A percentile compares a stretch with the other conserved stretches of the same genome.
phyloP scores from a whole-genome alignment of 2,113 vertebrate genomes.

The Calypte anna region DNA sequence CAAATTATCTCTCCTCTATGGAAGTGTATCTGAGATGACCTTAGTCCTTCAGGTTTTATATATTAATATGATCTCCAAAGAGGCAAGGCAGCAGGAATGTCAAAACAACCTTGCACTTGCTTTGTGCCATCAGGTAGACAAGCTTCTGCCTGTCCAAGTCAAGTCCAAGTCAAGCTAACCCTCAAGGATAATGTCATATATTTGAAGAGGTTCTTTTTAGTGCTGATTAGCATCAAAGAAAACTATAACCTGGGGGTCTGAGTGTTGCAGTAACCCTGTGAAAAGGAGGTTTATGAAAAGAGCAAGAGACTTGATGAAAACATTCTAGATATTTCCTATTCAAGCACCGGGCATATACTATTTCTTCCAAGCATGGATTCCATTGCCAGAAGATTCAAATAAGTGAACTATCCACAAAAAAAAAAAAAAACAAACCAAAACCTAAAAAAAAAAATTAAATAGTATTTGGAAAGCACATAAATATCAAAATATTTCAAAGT shows the following conservation, averaged over 20 bases:
- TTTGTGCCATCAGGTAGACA: not conserved
- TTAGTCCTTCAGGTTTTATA: not conserved
- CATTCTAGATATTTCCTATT: not conserved
- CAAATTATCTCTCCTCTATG: not conserved
- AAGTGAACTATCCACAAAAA: not conserved
- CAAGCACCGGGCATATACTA: not conserved
- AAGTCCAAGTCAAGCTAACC: not conserved
- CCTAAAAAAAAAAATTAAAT: not conserved
- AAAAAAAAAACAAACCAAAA: not conserved
- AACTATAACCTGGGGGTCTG: not conserved
- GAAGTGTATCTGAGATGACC: not conserved
- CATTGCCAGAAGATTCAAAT: not conserved
- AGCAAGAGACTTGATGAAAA: not conserved
- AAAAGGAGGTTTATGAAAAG: not conserved
- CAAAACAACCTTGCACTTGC: not conserved
- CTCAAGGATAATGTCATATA: not conserved
- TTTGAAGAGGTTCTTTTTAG: not conserved
- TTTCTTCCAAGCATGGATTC: not conserved
- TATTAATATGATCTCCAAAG: not conserved
- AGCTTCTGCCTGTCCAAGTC: not conserved
- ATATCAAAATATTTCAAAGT: constrained; percentile 20
- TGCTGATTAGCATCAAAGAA: not conserved
- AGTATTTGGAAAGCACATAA: constrained; percentile 11
- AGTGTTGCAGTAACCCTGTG: not conserved
- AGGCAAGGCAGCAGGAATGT: not conserved